Base-by-base conservation (phyloP, 1,140 invertebrate species). In the Dreissena rostriformis region DNA sequence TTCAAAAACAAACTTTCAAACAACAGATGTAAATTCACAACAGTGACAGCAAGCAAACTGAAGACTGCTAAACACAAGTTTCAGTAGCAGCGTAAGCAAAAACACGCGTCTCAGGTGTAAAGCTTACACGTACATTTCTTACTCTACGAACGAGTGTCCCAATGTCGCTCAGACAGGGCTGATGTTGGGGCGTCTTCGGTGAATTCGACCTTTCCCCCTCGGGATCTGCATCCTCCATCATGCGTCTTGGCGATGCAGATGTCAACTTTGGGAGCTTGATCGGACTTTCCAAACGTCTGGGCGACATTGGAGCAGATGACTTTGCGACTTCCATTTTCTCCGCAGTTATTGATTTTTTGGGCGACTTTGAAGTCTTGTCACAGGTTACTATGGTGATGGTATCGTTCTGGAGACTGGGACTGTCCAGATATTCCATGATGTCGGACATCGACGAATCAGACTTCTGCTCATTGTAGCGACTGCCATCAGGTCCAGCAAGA, bases 31-130 rank as follows among this genome's bases (percentile, higher is more conserved):
- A 12, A 61, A 24, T 4, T n/a, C 57, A 61, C 57, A 61, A 61
- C 17, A 61, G 57, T 24, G 57, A 61, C 49, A n/a, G 53, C 24
- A 80, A 80, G 22, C 53, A 12, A 39, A 57, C 61, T 17, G 71
- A 80, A 65, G 55, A 28, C 55, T 49, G 67, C 82, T 84, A 84
- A 51, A 84, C 82, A 72, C 82, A 84, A 26, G 82, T 84, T 26
- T 84, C 82, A 51, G 82, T 84, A 52, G 80, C 80, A 77, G 82
- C 68, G 67, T 77, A 84, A 77, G 82, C 82, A 84, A 84, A 90
- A 15, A 90, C 89, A 76, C 89, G 87, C 57, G 89, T 90, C 74
- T 90, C 89, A 17, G 88, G 88, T n/a, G 88, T 90, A 74, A 86
- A 87, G 19, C 82, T 86, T 80, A 90, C 78, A 81, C 89, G 86